Conservation (phyloP, 2,888 invertebrate genomes). For the Neocrepidodera transversa region DNA sequence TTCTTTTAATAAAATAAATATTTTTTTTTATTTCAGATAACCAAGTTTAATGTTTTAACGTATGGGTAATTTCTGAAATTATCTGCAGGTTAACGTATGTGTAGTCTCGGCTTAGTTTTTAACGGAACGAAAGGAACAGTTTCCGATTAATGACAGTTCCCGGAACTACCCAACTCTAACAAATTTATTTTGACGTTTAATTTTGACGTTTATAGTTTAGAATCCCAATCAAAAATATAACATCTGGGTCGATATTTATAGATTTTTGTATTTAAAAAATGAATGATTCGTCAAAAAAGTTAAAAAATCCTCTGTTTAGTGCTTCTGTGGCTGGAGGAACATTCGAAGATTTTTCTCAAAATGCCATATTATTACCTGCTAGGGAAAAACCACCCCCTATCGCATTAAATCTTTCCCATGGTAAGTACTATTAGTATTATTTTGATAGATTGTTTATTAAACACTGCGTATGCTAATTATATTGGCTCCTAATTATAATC, state of each 20-base stretch:
- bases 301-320: conserved; percentile 75
- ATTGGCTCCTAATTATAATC: background rate
- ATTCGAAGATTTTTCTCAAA: conserved; percentile 76
- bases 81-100: too few species aligned
- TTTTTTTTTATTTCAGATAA: too few species aligned
- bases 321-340: conserved; percentile 76
- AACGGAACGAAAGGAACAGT: too few species aligned
- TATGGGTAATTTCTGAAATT: too few species aligned
- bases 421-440: conserved; percentile 34
- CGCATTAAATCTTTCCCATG: conserved; percentile 47
- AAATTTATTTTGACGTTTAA: conserved; percentile 1
- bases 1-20: too few species aligned
- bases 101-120: too few species aligned
- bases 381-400: conserved; percentile 55
- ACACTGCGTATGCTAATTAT: background rate
- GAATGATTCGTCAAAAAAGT: conserved; percentile 50
- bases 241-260: conserved; percentile 11
- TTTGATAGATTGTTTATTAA: background rate
- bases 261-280: conserved; percentile 37
- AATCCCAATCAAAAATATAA: conserved; percentile 4
- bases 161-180: too few species aligned
- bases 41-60: too few species aligned
- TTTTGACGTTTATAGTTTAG: background rate
- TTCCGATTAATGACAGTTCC: too few species aligned
- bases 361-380: conserved; percentile 75